These are phyloP conservation scores for Drosophila sp. DNA, from an alignment of 1,140 invertebrate species.

Conservation along the genomic window DNA sequence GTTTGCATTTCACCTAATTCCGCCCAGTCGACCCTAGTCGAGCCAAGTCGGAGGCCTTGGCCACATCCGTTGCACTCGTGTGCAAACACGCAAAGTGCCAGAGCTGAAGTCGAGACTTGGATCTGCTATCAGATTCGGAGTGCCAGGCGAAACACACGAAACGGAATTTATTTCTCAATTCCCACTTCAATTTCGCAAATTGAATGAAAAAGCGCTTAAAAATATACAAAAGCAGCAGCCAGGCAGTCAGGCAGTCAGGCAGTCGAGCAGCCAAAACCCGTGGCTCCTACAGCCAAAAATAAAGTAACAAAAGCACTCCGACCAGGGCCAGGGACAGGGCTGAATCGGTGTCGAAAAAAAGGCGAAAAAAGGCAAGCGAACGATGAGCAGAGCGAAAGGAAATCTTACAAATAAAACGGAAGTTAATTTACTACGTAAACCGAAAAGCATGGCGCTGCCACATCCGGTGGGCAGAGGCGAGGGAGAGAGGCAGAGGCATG, in stretches of 20 bases:
- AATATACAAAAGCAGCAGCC: slow-evolving; percentile 80
- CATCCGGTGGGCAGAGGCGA: slow-evolving; percentile 54
- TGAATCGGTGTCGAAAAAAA: slow-evolving; percentile 38
- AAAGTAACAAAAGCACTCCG: slow-evolving; percentile 71
- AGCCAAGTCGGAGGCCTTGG: slow-evolving; percentile 20
- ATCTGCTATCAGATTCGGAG: slow-evolving; percentile 40
- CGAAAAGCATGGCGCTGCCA: slow-evolving; percentile 82
- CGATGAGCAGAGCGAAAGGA: slow-evolving; percentile 76
- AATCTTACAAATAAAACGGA: slow-evolving; percentile 84
- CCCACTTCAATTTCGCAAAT: slow-evolving; percentile 84
- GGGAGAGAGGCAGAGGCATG: not conserved
- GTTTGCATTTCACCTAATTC: slow-evolving; percentile 84
- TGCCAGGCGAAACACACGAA: slow-evolving; percentile 62
- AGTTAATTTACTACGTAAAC: slow-evolving; percentile 84
- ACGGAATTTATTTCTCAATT: slow-evolving; percentile 84
- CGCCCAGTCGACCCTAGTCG: slow-evolving; percentile 25
- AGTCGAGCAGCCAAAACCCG: slow-evolving; percentile 26
- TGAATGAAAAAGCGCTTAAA: slow-evolving; percentile 84
- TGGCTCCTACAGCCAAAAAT: slow-evolving; percentile 51
- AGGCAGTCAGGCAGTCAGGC: slow-evolving; percentile 40
- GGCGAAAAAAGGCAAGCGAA: slow-evolving; percentile 72
- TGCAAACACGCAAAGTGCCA: slow-evolving; percentile 55
- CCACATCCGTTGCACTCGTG: slow-evolving; percentile 69
- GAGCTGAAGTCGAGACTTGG: slow-evolving; percentile 33
- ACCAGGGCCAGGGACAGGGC: slow-evolving; percentile 18